Evolutionary conservation across 2,113 vertebrate genomes (phyloP).

Genomic region (Labeo rohita): DNA sequence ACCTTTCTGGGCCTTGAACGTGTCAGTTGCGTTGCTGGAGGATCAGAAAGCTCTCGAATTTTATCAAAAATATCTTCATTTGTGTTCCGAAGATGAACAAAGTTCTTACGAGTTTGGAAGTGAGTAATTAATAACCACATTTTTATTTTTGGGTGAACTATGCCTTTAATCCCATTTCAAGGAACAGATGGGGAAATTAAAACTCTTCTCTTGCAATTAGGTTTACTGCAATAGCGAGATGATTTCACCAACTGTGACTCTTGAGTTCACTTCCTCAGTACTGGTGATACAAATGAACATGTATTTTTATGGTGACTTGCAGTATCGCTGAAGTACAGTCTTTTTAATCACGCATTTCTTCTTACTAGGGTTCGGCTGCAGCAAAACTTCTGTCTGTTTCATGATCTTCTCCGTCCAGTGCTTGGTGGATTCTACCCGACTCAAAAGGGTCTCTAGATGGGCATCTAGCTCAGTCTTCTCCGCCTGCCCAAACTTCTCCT

Average conservation of each 20-base stretch:
- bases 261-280: neutral
- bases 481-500: slow-evolving; percentile 96
- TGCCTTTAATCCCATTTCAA: neutral
- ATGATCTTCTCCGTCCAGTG: slow-evolving; percentile 95
- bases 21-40: too few species aligned
- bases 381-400: slow-evolving; percentile 95
- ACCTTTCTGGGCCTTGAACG: too few species aligned
- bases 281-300: neutral
- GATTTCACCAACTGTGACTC: neutral
- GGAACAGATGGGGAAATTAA: slow-evolving; percentile 10
- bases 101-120: too few species aligned
- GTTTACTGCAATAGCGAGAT: neutral
- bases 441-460: slow-evolving; percentile 94
- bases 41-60: too few species aligned
- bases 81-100: too few species aligned
- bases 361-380: slow-evolving; percentile 99
- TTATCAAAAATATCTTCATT: too few species aligned
- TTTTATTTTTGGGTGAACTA: too few species aligned
- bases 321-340: neutral
- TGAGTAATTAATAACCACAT: too few species aligned
- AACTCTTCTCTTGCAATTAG: neutral
- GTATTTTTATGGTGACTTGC: neutral
- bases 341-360: neutral
- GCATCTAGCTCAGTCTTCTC: slow-evolving; percentile 98
- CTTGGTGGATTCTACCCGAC: slow-evolving; percentile 93